Percentiles rank a stretch among this genome's conserved stretches.
These are phyloP conservation scores for Nephrotoma guestfalica DNA, from an alignment of 2,888 invertebrate genomes.

Conservation along the genomic window DNA sequence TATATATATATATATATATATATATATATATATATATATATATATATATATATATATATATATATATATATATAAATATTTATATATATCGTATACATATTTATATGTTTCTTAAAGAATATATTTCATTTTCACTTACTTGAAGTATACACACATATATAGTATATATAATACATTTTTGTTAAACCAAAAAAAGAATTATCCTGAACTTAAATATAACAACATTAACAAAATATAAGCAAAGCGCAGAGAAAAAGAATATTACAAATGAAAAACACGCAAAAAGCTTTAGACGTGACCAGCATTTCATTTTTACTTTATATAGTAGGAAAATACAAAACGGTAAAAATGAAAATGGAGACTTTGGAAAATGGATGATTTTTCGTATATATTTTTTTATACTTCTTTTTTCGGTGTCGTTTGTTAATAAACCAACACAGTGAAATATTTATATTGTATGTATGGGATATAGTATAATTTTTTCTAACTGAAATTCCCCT, in stretches of 20 bases:
- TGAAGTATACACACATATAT: not conserved
- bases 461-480: not conserved
- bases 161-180: not conserved
- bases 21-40: too few relatives aligned
- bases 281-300: slow-evolving; percentile 5
- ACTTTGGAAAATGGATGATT: not conserved
- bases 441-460: not conserved
- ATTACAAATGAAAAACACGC: slow-evolving; percentile 5
- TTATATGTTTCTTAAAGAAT: not conserved
- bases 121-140: not conserved
- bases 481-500: not conserved
- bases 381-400: not conserved
- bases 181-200: not conserved
- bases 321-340: not conserved
- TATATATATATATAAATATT: not conserved
- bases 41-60: too few relatives aligned
- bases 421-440: not conserved
- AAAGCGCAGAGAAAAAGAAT: not conserved
- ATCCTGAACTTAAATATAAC: not conserved
- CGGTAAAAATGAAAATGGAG: not conserved
- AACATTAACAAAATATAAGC: not conserved
- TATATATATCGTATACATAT: not conserved
- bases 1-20: too few relatives aligned
- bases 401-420: not conserved
- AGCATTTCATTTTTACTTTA: slow-evolving; percentile 1